A percentile compares a stretch with the other conserved stretches of the same genome.
phyloP scores from a whole-genome alignment of 2,797 vertebrate species.

The Acomys russatus region DNA sequence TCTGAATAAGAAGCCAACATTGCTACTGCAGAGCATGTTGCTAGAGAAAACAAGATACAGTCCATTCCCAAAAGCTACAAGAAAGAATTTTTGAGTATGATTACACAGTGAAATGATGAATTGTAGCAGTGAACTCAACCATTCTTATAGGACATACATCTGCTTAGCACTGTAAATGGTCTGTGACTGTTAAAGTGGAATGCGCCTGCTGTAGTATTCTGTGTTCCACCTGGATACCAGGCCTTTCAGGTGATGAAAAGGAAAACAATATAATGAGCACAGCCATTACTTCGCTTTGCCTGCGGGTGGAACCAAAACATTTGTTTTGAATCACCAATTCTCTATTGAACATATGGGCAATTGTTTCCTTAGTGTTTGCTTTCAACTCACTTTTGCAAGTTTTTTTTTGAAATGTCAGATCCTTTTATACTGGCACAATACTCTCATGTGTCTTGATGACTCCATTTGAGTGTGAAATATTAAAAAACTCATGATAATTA shows the following conservation, averaged over 20 bases:
- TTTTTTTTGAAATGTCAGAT: conserved; percentile 68
- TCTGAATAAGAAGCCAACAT: background rate
- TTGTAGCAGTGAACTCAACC: background rate
- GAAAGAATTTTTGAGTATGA: background rate
- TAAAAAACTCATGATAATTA: background rate
- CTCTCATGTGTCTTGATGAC: conserved; percentile 52
- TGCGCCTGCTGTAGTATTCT: background rate
- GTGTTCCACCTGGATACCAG: background rate
- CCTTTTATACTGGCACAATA: conserved; percentile 17
- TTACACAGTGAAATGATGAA: background rate
- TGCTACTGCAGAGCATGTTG: background rate
- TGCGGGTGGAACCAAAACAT: conserved; percentile 49
- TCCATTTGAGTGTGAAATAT: conserved; percentile 67
- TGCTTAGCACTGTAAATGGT: background rate
- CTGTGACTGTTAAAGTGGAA: conserved; percentile 2
- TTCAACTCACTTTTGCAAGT: background rate
- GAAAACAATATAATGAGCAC: background rate
- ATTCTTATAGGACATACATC: background rate
- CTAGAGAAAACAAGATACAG: background rate
- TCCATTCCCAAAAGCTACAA: background rate
- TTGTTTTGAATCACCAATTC: conserved; percentile 45
- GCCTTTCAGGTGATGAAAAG: conserved; percentile 56
- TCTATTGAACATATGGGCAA: conserved; percentile 1
- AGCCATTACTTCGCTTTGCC: background rate
- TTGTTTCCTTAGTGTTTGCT: background rate